Evolutionary conservation across 2,888 invertebrate genomes (phyloP), one percentile per base, ranked within the genome.

Genomic region (Amphipoea oculea): DNA sequence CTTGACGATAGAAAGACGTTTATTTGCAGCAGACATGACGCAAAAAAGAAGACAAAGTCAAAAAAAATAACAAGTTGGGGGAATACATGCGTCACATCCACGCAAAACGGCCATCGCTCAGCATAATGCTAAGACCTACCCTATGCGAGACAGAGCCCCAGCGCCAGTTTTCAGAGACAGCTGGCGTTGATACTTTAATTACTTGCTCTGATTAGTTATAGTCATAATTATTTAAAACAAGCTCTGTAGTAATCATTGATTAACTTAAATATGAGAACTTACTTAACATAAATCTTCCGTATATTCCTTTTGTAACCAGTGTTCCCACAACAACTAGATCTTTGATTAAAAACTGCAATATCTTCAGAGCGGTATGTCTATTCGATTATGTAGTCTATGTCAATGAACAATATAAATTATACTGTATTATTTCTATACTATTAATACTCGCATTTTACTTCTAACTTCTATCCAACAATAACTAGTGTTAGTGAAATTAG

Each of bases 351-450:
- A 48, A 36, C n/a, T n/a, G 9, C 11, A 42, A 17, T 14, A 54
- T 48, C 1, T 23, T 40, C 9, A 29, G 23, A 68, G 40, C 65
- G 54, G 1, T 9, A n/a, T 51, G 7, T 83, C 83, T 83, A 54
- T 79, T 42, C 6, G 7, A 12, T 45, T 70, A 17, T 7, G n/a
- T 45, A 17, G 17, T 85, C 84, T 85, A 48, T 82, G n/a, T 12
- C n/a, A 42, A 60, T 3, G 9, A 29, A 76, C 29, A 14, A 51
- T 73, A 12, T 60, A 36, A 36, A 36, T 57, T n/a, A 36, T 45
- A 54, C 1, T 60, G 29, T 17, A 66, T 54, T 51, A 70, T 63
- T 65, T 57, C 36, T 69, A n/a, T 23, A 36, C 14, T n/a, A 73
- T 14, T 51, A 79, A 11, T 68, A 12, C 14, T 68, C 48, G 42